Evolutionary conservation across 2,113 vertebrate genomes (phyloP), one percentile per base, ranked within the genome.

Genomic region (Aix galericulata): DNA sequence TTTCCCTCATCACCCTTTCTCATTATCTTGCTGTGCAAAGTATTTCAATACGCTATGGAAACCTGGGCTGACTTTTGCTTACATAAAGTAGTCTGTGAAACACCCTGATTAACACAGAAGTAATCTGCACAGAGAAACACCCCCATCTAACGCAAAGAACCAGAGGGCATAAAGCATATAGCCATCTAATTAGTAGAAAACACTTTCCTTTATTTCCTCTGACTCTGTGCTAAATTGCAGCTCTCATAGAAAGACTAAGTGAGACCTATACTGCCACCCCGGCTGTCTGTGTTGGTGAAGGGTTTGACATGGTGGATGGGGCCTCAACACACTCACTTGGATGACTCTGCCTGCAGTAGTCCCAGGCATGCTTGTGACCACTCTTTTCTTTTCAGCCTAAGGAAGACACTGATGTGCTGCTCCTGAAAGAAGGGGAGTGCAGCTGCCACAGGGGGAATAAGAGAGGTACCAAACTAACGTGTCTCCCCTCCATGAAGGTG

Each of bases 201-300:
- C 42, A 53, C 59, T 42, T 93, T 42, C 44, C 40, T 63, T 74
- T 58, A 60, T 64, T 68, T 71, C 48, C 63, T 32, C 69, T 74
- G 23, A 64, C 63, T 55, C 68, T 53, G 27, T 76, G 48, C 68
- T 79, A 78, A 62, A 62, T 36, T 34, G 58, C 56, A 56, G 40
- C 1, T 0, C 44, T 66, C 34, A 66, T n/a, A 58, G 46, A 66
- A 66, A 80, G 32, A 40, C 8, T 69, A 34, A 78, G 32, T 69
- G 38, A 78, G 40, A 42, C 2, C 1, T 22, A 44, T 8, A 38
- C 46, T 40, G 52, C 44, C 0, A 0, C 16, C 11, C 17, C 0
- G 3, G 36, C 31, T 4, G 46, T 14, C 63, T 75, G 69, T 40
- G 46, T 36, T 26, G 29, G 66, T 20, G 58, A 34, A 79, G 52